Evolutionary conservation across 2,888 invertebrate species (phyloP).

Genomic region (Glaucopsyche alexis): DNA sequence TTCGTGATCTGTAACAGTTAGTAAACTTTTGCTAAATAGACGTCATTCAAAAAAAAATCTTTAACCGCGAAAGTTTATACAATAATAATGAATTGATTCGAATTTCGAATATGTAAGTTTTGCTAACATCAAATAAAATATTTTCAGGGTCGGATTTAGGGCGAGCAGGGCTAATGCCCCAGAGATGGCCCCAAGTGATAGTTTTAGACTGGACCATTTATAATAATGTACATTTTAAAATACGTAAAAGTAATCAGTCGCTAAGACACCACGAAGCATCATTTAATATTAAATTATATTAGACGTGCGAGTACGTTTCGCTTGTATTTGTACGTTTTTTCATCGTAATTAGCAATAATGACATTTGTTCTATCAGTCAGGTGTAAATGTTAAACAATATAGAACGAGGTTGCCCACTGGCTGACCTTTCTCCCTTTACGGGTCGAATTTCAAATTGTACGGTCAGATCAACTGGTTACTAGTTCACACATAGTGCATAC

Average conservation of each 20-base stretch:
- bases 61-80: conserved; percentile 19
- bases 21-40: conserved; percentile 47
- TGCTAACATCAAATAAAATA: conserved; percentile 3
- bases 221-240: not conserved
- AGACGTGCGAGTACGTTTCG: not conserved
- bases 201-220: not conserved
- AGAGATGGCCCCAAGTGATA: not conserved
- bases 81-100: not conserved
- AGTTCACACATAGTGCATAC: not conserved
- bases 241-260: not conserved
- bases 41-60: conserved; percentile 43
- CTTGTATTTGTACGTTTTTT: not conserved
- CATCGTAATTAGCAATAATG: not conserved
- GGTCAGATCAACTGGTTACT: conserved; percentile 2
- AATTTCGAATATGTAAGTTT: not conserved
- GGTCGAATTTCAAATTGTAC: conserved; percentile 5
- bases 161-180: not conserved
- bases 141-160: conserved; percentile 1
- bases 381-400: conserved; percentile 1
- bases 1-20: conserved; percentile 60
- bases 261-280: not conserved
- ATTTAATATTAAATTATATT: not conserved
- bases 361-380: conserved; percentile 12
- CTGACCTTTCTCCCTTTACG: conserved; percentile 14
- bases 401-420: conserved; percentile 13